These are phyloP conservation scores for Oscheius sp. DNA, from an alignment of 2,888 invertebrate species.

Conservation along the genomic window DNA sequence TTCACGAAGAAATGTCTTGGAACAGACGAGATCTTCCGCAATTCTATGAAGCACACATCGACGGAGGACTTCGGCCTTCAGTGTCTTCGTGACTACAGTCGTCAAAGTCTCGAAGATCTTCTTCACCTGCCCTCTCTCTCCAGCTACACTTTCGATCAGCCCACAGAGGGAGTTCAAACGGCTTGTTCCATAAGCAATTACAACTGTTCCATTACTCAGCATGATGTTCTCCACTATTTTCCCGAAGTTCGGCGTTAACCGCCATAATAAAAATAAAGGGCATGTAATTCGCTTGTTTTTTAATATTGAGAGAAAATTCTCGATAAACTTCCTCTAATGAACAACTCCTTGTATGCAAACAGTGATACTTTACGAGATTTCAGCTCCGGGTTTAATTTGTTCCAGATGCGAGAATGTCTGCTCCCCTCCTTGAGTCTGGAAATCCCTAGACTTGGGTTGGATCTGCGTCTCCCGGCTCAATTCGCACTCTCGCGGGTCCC, in stretches of 20 bases:
- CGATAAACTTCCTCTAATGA: too few species aligned
- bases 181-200: too few species aligned
- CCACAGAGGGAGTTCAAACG: neutral
- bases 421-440: neutral
- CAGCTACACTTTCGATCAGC: neutral
- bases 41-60: neutral
- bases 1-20: neutral
- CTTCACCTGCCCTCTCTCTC: slow-evolving; percentile 4
- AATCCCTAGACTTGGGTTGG: neutral
- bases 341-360: too few species aligned
- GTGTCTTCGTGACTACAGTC: slow-evolving; percentile 10
- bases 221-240: too few species aligned
- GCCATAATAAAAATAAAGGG: too few species aligned
- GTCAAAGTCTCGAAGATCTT: slow-evolving; percentile 5
- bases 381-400: slow-evolving; percentile 17
- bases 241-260: too few species aligned
- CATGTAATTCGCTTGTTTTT: too few species aligned
- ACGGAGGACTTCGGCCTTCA: neutral
- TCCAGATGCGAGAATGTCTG: slow-evolving; percentile 20
- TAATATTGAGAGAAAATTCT: too few species aligned
- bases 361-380: slow-evolving; percentile 18
- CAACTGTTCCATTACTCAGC: too few species aligned
- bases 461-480: slow-evolving; percentile 18
- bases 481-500: slow-evolving; percentile 22
- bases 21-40: neutral